phyloP scores from a whole-genome alignment of 2,113 vertebrate genomes.

The Cyrtonyx montezumae region DNA sequence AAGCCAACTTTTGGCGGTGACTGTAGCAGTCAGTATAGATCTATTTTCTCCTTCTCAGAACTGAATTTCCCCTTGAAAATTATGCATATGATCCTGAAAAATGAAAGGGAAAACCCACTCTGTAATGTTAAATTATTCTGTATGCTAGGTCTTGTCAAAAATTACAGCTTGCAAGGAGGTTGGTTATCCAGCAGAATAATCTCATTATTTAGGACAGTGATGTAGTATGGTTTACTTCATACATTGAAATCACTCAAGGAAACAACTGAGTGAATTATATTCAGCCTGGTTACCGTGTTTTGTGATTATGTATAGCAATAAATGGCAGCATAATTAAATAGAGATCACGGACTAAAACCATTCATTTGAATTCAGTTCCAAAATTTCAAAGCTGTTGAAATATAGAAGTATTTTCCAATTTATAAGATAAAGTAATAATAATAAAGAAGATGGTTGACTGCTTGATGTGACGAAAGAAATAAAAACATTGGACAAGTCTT shows the following conservation, averaged over 20 bases:
- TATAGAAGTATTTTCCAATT: conserved; percentile 72
- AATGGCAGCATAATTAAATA: conserved; percentile 71
- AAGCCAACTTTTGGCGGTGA: not conserved
- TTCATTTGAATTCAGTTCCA: conserved; percentile 10
- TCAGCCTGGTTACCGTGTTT: conserved; percentile 39
- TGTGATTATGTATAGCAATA: conserved; percentile 62
- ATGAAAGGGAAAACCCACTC: conserved; percentile 38
- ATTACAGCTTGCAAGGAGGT: conserved; percentile 46
- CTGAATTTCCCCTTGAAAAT: conserved; percentile 67
- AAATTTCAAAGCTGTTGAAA: conserved; percentile 72
- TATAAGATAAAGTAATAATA: conserved; percentile 45
- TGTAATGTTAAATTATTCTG: conserved; percentile 68
- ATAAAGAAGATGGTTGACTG: conserved; percentile 55
- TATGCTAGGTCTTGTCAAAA: conserved; percentile 58
- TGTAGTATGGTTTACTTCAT: conserved; percentile 66
- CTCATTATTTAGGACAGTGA: conserved; percentile 73
- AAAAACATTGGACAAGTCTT: not conserved
- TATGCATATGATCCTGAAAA: conserved; percentile 21
- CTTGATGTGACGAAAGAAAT: conserved; percentile 18
- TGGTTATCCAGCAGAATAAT: conserved; percentile 69
- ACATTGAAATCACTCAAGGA: conserved; percentile 57
- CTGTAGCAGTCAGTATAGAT: conserved; percentile 28
- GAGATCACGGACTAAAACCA: conserved; percentile 49
- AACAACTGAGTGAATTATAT: conserved; percentile 62
- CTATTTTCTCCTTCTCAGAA: conserved; percentile 67